These are phyloP conservation scores for human DNA, from an alignment of 2,113 vertebrate species.

Conservation along the genomic window DNA sequence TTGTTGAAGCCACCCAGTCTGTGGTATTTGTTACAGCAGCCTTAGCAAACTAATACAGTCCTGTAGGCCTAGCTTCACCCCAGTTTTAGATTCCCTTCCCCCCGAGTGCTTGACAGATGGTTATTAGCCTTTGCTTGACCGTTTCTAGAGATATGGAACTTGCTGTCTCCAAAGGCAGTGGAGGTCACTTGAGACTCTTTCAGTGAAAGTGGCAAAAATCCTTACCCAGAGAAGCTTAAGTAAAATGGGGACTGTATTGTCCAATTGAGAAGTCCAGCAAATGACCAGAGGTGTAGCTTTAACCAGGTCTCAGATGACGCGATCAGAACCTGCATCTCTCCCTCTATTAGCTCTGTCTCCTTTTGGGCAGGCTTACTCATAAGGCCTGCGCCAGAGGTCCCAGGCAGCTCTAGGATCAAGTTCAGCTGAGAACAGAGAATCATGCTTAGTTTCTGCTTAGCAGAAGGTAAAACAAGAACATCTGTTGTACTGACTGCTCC, in stretches of 20 bases:
- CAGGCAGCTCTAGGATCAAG: not conserved
- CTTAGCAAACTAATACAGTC: not conserved
- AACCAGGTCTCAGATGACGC: not conserved
- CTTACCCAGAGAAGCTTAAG: not conserved
- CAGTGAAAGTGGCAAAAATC: not conserved
- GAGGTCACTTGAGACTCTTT: slow-evolving; percentile 3
- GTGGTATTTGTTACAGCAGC: not conserved
- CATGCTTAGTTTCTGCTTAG: not conserved
- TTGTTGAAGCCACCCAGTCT: not conserved
- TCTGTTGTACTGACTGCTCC: not conserved
- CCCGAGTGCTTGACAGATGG: not conserved
- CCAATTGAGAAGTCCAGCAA: not conserved
- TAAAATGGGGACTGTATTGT: not conserved
- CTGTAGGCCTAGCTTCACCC: not conserved
- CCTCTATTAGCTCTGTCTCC: not conserved
- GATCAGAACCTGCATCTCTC: not conserved
- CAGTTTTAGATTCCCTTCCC: not conserved
- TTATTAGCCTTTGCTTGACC: not conserved
- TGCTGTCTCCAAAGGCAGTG: not conserved
- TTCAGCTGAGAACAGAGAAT: not conserved
- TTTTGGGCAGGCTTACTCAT: not conserved
- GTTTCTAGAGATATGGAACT: not conserved
- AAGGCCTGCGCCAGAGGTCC: not conserved
- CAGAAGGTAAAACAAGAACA: not conserved
- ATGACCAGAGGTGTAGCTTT: not conserved